Percentiles rank a stretch among this genome's conserved stretches.
phyloP scores from a whole-genome alignment of 2,797 vertebrate species.

The Urocyon cinereoargenteus region DNA sequence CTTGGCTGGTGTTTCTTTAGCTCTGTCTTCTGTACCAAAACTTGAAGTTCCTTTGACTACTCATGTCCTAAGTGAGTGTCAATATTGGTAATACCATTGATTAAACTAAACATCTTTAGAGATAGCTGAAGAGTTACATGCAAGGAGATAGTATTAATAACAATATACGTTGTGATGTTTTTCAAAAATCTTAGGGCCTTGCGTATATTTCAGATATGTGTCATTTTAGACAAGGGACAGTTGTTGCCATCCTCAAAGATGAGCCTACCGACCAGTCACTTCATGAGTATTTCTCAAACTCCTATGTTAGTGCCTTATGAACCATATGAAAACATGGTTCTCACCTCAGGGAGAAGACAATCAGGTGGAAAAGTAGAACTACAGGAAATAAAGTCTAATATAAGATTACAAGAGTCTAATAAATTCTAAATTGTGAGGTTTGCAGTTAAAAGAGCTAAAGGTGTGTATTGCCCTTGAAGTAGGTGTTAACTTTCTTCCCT shows the following conservation, averaged over 20 bases:
- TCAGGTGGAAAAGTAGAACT: constrained; percentile 29
- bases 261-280: not conserved
- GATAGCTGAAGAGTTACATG: not conserved
- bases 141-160: constrained; percentile 6
- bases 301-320: not conserved
- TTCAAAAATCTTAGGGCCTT: not conserved
- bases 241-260: not conserved
- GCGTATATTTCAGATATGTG: not conserved
- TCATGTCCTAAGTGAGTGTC: constrained; percentile 28
- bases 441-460: not conserved
- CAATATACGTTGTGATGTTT: not conserved
- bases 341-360: not conserved
- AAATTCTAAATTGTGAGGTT: constrained; percentile 34
- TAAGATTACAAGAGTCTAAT: not conserved
- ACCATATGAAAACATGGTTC: not conserved
- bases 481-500: not conserved
- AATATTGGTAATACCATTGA: not conserved
- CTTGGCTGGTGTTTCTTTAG: not conserved
- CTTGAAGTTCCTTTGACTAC: constrained; percentile 14
- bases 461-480: not conserved
- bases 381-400: not conserved
- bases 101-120: constrained; percentile 45
- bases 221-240: constrained; percentile 27
- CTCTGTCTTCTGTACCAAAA: constrained; percentile 43
- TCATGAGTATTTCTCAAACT: constrained; percentile 40